Evolutionary conservation across 1,140 invertebrate species (phyloP).

Genomic region (Oreohelix idahoensis): DNA sequence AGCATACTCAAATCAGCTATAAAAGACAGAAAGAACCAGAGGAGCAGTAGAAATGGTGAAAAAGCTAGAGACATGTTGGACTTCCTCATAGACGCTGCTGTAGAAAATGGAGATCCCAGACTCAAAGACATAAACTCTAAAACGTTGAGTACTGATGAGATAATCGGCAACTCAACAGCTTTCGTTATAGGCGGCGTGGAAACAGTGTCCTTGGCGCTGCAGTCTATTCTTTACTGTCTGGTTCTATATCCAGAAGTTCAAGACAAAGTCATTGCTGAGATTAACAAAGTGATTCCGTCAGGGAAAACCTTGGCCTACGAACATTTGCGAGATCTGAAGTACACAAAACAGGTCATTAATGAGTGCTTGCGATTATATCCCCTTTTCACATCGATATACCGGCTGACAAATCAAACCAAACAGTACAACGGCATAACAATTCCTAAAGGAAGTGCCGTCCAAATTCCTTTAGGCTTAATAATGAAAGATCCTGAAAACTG

Average conservation of each 20-base stretch:
- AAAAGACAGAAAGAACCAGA: background rate
- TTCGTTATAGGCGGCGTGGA: slow-evolving; percentile 80
- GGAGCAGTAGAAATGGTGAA: background rate
- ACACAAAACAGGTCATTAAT: slow-evolving; percentile 74
- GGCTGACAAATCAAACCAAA: slow-evolving; percentile 45
- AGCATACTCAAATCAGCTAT: background rate
- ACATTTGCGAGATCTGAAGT: slow-evolving; percentile 76
- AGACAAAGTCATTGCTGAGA: slow-evolving; percentile 77
- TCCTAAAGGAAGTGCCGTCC: slow-evolving; percentile 63
- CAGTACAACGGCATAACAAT: slow-evolving; percentile 66
- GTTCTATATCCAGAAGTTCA: slow-evolving; percentile 79
- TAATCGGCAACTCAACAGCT: slow-evolving; percentile 9
- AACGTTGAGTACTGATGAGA: background rate
- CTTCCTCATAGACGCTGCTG: background rate
- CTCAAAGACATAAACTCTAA: background rate
- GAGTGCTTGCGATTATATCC: slow-evolving; percentile 63
- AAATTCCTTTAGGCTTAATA: slow-evolving; percentile 76
- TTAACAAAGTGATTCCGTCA: slow-evolving; percentile 73
- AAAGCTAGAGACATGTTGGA: slow-evolving; percentile 13
- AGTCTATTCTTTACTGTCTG: slow-evolving; percentile 80
- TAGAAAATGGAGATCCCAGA: background rate
- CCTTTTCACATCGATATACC: slow-evolving; percentile 48
- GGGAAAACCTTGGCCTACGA: slow-evolving; percentile 72
- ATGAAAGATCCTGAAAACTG: slow-evolving; percentile 83
- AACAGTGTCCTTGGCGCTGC: slow-evolving; percentile 82